These are phyloP conservation scores for Pedicia rivosa DNA, from an alignment of 2,888 invertebrate genomes.

Conservation along the genomic window DNA sequence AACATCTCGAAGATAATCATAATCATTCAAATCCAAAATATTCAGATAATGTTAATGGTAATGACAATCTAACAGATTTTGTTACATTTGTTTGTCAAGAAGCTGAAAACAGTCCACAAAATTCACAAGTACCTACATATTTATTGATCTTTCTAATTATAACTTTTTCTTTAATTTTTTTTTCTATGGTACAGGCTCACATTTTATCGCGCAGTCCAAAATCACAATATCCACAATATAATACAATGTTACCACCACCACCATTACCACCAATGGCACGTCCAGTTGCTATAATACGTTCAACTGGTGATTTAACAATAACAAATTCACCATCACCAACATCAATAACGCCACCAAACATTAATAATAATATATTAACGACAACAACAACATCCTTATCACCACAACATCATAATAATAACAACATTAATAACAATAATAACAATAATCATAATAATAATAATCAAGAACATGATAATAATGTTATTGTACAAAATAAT, in stretches of 20 bases:
- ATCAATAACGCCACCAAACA: conserved; percentile 38
- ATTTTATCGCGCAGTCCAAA: conserved; percentile 53
- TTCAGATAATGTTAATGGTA: conserved; percentile 50
- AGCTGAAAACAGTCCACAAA: conserved; percentile 60
- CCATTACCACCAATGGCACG: conserved; percentile 92
- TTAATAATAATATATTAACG: conserved; percentile 25
- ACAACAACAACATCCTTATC: conserved; percentile 17
- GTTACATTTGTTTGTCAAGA: conserved; percentile 96
- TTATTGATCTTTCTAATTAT: conserved; percentile 18
- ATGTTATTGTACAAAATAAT: conserved; percentile 4
- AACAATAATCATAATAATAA: conserved; percentile 9
- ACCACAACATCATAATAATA: conserved; percentile 25
- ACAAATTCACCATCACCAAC: conserved; percentile 47
- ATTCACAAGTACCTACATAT: conserved; percentile 37
- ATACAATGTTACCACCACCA: conserved; percentile 87
- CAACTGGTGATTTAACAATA: conserved; percentile 53
- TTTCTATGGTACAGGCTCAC: no score
- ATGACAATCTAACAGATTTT: conserved; percentile 88
- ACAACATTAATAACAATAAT: conserved; percentile 15
- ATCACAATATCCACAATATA: conserved; percentile 69
- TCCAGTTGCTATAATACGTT: conserved; percentile 89
- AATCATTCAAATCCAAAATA: conserved; percentile 47
- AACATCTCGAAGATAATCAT: conserved; percentile 20
- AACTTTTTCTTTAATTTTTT: conserved; percentile 7
- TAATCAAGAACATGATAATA: conserved; percentile 24